Conservation (phyloP, 2,113 vertebrate genomes). For the Tetrao urogallus region DNA sequence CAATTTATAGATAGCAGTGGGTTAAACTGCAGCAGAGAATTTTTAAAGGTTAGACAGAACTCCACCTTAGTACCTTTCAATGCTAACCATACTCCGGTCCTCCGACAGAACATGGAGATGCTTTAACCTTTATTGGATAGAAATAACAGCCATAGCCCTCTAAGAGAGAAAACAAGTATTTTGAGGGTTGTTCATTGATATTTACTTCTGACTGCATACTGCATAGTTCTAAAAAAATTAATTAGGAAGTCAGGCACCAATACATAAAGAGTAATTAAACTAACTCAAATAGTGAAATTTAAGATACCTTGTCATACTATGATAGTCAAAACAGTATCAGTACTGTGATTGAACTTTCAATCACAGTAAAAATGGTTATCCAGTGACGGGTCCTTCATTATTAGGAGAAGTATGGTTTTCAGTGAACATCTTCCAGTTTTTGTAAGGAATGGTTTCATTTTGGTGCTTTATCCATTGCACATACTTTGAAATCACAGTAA, state of each 20-base stretch:
- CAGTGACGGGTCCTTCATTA: neutral
- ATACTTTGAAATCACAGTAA: neutral
- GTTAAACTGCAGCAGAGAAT: neutral
- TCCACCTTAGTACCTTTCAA: neutral
- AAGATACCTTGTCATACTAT: neutral
- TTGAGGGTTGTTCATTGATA: neutral
- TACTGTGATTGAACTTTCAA: neutral
- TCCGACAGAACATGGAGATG: neutral
- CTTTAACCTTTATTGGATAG: neutral
- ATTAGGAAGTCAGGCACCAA: neutral
- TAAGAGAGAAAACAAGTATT: neutral
- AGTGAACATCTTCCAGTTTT: neutral
- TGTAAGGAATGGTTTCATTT: neutral
- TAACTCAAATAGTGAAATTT: neutral
- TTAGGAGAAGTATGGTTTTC: neutral
- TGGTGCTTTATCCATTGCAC: neutral
- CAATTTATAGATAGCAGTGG: neutral
- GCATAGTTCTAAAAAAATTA: neutral
- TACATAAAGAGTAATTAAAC: neutral
- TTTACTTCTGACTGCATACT: neutral
- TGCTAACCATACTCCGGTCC: neutral
- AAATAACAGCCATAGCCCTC: neutral
- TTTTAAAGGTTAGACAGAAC: neutral
- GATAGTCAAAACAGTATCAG: neutral
- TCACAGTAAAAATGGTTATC: neutral